Evolutionary conservation across 2,888 invertebrate species (phyloP).

Genomic region (Amphiduros pacificus): DNA sequence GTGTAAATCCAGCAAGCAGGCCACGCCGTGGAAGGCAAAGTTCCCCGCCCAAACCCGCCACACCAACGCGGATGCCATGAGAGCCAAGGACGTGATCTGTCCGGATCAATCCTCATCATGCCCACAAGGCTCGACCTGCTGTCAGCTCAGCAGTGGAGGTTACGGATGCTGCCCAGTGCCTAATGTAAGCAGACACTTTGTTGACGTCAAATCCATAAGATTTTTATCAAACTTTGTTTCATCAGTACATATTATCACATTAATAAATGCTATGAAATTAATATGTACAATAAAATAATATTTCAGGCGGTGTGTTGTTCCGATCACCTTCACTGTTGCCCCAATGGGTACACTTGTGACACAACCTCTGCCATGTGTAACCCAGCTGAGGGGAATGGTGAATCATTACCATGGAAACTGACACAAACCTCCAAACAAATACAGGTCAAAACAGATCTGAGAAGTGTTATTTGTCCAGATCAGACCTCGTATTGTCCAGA

Average conservation of each 20-base stretch:
- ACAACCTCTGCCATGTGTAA: slow-evolving; percentile 34
- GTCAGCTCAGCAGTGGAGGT: slow-evolving; percentile 33
- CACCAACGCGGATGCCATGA: too few relatives aligned
- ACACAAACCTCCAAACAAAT: too few relatives aligned
- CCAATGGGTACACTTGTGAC: slow-evolving; percentile 39
- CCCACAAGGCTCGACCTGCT: slow-evolving; percentile 46
- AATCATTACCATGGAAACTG: too few relatives aligned
- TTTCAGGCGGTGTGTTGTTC: slow-evolving; percentile 49
- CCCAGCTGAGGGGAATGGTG: neutral
- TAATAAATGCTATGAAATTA: too few relatives aligned
- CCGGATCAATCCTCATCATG: slow-evolving; percentile 24
- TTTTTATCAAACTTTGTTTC: too few relatives aligned
- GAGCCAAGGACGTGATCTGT: slow-evolving; percentile 1
- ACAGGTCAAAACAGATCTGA: too few relatives aligned
- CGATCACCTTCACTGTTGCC: slow-evolving; percentile 53
- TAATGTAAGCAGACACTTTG: slow-evolving; percentile 37
- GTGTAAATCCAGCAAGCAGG: neutral
- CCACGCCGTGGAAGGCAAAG: neutral
- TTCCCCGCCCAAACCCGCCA: too few relatives aligned
- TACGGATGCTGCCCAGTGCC: slow-evolving; percentile 54
- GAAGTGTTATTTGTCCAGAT: slow-evolving; percentile 23
- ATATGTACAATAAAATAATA: too few relatives aligned
- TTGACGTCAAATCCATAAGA: too few relatives aligned
- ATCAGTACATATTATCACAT: too few relatives aligned
- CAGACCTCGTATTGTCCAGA: slow-evolving; percentile 31